These are phyloP conservation scores for Ladona fulva DNA, from an alignment of 1,140 invertebrate genomes.

Conservation along the genomic window DNA sequence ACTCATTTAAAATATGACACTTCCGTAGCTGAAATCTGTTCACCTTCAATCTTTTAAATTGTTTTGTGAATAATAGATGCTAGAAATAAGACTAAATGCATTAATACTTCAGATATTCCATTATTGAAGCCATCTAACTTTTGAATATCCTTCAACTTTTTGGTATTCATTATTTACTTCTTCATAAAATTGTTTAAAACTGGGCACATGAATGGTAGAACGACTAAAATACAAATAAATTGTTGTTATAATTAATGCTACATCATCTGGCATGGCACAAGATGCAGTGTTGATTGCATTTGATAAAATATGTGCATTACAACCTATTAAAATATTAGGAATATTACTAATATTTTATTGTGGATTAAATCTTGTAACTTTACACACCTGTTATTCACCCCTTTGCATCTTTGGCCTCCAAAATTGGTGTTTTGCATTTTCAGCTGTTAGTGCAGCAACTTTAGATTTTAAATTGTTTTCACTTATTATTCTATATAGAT, in stretches of 20 bases:
- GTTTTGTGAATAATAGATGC: not conserved
- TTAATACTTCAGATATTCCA: not conserved
- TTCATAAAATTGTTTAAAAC: slow-evolving; percentile 14
- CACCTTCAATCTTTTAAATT: not conserved
- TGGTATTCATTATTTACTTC: slow-evolving; percentile 17
- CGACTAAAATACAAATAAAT: slow-evolving; percentile 19
- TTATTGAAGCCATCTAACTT: not conserved
- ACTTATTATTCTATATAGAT: slow-evolving; percentile 20
- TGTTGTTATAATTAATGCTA: slow-evolving; percentile 18
- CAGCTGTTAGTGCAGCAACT: slow-evolving; percentile 21
- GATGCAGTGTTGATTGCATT: slow-evolving; percentile 16
- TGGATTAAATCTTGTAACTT: slow-evolving; percentile 22
- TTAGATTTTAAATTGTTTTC: slow-evolving; percentile 23
- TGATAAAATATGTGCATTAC: slow-evolving; percentile 2
- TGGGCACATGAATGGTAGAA: slow-evolving; percentile 8
- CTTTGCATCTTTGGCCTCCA: slow-evolving; percentile 22
- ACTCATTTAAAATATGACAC: not conserved
- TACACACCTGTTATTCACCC: slow-evolving; percentile 21
- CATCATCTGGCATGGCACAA: slow-evolving; percentile 19
- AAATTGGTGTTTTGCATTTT: slow-evolving; percentile 21
- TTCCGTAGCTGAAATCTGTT: not conserved
- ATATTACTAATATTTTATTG: slow-evolving; percentile 21
- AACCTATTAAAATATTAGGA: slow-evolving; percentile 17
- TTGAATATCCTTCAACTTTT: slow-evolving; percentile 15
- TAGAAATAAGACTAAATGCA: not conserved